Percentiles rank a stretch among this genome's conserved stretches.
These are phyloP conservation scores for Hipposideros armiger DNA, from an alignment of 2,113 vertebrate genomes.

Conservation along the genomic window DNA sequence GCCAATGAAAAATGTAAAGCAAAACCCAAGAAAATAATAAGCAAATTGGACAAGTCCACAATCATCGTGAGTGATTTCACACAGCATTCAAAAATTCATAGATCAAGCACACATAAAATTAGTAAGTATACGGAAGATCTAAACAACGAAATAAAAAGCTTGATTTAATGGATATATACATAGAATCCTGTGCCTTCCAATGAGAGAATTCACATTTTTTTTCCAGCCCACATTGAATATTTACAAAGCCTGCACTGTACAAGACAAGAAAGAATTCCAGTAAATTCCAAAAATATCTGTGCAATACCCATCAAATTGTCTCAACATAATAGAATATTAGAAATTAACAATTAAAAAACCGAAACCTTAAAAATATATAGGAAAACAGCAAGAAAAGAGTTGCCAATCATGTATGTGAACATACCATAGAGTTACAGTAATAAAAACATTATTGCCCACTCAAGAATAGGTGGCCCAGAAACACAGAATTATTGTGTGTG, in stretches of 20 bases:
- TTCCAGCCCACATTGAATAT: not conserved
- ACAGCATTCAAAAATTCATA: not conserved
- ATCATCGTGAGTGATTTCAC: not conserved
- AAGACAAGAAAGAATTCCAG: slow-evolving; percentile 10
- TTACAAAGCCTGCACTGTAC: not conserved
- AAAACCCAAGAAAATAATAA: not conserved
- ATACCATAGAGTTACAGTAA: not conserved
- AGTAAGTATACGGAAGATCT: not conserved
- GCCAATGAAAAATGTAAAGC: not conserved
- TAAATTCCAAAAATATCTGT: not conserved
- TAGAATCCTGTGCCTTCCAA: not conserved
- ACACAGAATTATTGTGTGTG: not conserved
- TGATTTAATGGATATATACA: not conserved
- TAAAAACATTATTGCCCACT: not conserved
- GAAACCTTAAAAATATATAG: slow-evolving; percentile 11
- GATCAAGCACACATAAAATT: not conserved
- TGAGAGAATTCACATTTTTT: not conserved
- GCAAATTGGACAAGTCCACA: not conserved
- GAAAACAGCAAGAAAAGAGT: not conserved
- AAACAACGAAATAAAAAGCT: not conserved
- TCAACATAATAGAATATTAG: not conserved
- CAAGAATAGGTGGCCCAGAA: not conserved
- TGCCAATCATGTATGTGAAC: not conserved
- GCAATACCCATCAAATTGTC: not conserved
- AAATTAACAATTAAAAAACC: not conserved